phyloP scores from a whole-genome alignment of 2,113 vertebrate species.

The Crotalus helleri region DNA sequence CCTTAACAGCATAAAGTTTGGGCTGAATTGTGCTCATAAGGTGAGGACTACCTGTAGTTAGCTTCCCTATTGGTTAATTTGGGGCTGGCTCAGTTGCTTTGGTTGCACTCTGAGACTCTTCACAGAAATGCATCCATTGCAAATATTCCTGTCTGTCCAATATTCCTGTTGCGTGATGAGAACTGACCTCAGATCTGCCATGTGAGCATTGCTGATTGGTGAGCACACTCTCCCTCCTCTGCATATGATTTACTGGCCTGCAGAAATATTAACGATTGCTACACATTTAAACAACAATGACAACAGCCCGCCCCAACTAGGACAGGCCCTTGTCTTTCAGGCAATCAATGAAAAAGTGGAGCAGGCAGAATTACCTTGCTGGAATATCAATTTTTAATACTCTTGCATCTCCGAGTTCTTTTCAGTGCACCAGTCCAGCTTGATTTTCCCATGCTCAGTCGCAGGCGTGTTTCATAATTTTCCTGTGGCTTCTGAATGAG shows the following conservation, averaged over 20 bases:
- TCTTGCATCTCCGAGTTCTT: constrained; percentile 56
- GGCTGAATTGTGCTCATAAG: background rate
- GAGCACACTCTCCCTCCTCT: background rate
- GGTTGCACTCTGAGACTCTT: background rate
- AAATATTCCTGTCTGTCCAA: background rate
- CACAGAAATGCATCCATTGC: background rate
- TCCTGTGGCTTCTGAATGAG: background rate
- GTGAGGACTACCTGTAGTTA: background rate
- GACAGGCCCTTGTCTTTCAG: constrained; percentile 59
- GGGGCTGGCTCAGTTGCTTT: background rate
- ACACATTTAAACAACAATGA: constrained; percentile 55
- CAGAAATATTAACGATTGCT: constrained; percentile 63
- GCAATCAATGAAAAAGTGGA: constrained; percentile 74
- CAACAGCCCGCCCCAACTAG: background rate
- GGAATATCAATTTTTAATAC: constrained; percentile 75
- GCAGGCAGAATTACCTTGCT: constrained; percentile 65
- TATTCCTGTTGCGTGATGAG: background rate
- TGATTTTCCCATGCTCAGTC: background rate
- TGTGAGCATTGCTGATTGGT: background rate
- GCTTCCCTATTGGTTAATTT: background rate
- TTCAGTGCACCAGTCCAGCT: constrained; percentile 21
- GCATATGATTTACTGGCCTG: constrained; percentile 37
- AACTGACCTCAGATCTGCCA: too few relatives aligned
- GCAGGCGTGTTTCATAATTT: background rate
- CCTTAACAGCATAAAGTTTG: background rate